These are phyloP conservation scores for Drosophila atroscutellata DNA, from an alignment of 2,888 invertebrate species.

Conservation along the genomic window DNA sequence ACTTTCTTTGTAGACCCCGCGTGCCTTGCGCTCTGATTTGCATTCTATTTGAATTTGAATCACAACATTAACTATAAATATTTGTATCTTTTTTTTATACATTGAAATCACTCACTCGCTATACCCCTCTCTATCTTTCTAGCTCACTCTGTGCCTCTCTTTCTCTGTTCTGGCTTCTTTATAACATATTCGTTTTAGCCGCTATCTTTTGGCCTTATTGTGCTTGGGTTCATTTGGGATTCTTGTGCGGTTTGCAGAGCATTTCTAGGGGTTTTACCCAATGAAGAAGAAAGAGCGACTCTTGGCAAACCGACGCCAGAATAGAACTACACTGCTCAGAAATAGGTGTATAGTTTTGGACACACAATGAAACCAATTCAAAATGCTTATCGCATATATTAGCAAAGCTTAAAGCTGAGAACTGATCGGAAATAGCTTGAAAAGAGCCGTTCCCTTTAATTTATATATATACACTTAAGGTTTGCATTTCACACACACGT, in stretches of 20 bases:
- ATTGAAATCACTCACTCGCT: constrained; percentile 33
- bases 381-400: neutral
- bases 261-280: constrained; percentile 71
- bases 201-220: constrained; percentile 55
- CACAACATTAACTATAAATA: constrained; percentile 73
- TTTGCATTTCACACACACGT: constrained; percentile 9
- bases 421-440: neutral
- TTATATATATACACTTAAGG: neutral
- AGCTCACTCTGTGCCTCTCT: neutral
- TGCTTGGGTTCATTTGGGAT: constrained; percentile 16
- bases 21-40: constrained; percentile 67
- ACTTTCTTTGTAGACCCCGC: constrained; percentile 23
- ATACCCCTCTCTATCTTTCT: neutral
- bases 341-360: neutral
- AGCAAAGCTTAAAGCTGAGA: neutral
- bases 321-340: constrained; percentile 23
- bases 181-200: constrained; percentile 17
- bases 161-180: constrained; percentile 17
- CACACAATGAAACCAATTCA: neutral
- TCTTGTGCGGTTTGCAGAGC: constrained; percentile 54
- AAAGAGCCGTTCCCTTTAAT: neutral
- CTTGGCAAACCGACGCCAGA: constrained; percentile 4
- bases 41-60: constrained; percentile 78
- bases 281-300: neutral
- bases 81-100: constrained; percentile 56